Percentiles rank a stretch among this genome's conserved stretches.
Evolutionary conservation across 2,113 vertebrate genomes (phyloP).

Genomic region (chimpanzee (Pan troglodytes)): NHGRI_mPanTro3-v2.1_pri NC_072413.2:68152501-68153000

Average conservation of each 20-base stretch:
- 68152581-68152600: slow-evolving; percentile 10
- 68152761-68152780: background rate
- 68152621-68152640: background rate
- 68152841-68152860: background rate
- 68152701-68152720: background rate
- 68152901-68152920: background rate
- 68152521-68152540: background rate
- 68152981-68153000: background rate
- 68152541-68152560: background rate
- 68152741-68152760: background rate
- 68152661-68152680: background rate
- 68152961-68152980: background rate
- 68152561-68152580: background rate
- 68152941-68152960: background rate
- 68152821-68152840: slow-evolving; percentile 54
- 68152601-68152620: background rate
- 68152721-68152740: background rate
- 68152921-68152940: background rate
- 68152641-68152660: background rate
- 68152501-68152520: background rate
- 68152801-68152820: slow-evolving; percentile 51
- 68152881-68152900: background rate
- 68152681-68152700: background rate
- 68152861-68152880: background rate
- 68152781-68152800: background rate